Base-by-base conservation (phyloP, 2,888 invertebrate species). In the Tupiocoris notatus region DNA sequence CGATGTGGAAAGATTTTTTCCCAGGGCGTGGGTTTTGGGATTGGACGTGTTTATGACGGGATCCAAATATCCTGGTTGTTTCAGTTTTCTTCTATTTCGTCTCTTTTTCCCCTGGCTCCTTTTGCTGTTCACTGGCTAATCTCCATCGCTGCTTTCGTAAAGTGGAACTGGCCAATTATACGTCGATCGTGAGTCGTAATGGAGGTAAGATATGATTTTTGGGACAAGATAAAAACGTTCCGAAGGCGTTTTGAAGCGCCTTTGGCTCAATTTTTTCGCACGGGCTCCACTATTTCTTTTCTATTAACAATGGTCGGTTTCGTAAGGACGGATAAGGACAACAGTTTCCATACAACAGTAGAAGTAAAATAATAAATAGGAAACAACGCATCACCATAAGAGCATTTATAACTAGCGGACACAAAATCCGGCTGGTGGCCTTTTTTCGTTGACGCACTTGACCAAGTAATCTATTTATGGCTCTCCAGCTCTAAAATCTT, bases 21-120 rank as follows among this genome's bases (percentile, higher is more conserved):
- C 56, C 67, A 21, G 56, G 21, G 67, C 22, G 57, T 21, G n/a
- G 59, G 56, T 22, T 12, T n/a, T 18, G 18, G 39, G 56, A 20
- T 67, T 56, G 22, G 57, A 54, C n/a, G 54, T 18, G 67, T 67
- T 67, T 67, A 56, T 57, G 57, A 57, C 56, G 56, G 57, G 20
- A 66, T 66, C 59, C 20, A 20, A 59, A 20, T 20, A 59, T 39
- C 39, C 39, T 39, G 39, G 39, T 39, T 39, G 39, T 39, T 59
- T 59, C 59, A 59, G 17, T 59, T 59, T 59, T 59, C 59, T 2
- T n/a, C n/a, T n/a, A n/a, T n/a, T n/a, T 20, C 59, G n/a, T 20
- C 16, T 59, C 16, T n/a, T 6, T n/a, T 59, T 59, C 59, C 59
- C 6, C 16, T 59, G 3, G 59, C 59, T 6, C 59, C 39, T 39